Percentiles rank a stretch among this genome's conserved stretches.
Evolutionary conservation across 2,113 vertebrate species (phyloP).

Genomic region (Aptenodytes patagonicus): DNA sequence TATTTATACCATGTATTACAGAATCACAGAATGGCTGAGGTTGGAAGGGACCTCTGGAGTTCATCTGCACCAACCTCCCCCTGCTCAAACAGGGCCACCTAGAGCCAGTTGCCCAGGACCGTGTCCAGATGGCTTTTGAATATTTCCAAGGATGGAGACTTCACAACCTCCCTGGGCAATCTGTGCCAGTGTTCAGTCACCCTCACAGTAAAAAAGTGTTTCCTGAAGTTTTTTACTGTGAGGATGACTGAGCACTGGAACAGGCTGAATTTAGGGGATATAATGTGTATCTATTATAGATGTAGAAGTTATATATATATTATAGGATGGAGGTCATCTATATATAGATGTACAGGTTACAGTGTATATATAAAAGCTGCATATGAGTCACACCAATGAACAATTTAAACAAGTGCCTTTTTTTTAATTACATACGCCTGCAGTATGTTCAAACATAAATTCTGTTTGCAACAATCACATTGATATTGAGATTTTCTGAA

Average conservation of each 20-base stretch:
- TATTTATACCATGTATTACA: neutral
- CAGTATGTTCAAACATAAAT: neutral
- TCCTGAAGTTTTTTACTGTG: neutral
- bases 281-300: neutral
- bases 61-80: neutral
- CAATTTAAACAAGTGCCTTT: accelerated
- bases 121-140: neutral
- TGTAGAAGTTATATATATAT: neutral
- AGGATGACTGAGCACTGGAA: neutral
- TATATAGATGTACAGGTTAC: neutral
- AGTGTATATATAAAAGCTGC: neutral
- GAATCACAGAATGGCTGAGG: neutral
- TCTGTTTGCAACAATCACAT: neutral
- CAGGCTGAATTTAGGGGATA: neutral
- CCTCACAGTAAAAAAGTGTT: neutral
- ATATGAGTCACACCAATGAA: neutral
- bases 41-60: neutral
- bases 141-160: neutral
- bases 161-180: neutral
- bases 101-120: neutral
- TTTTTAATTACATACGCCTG: accelerated
- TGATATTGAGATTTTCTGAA: neutral
- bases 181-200: accelerated
- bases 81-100: neutral
- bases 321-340: neutral